Evolutionary conservation across 2,113 vertebrate genomes (phyloP).

Genomic region (Terrapene triunguis): DNA sequence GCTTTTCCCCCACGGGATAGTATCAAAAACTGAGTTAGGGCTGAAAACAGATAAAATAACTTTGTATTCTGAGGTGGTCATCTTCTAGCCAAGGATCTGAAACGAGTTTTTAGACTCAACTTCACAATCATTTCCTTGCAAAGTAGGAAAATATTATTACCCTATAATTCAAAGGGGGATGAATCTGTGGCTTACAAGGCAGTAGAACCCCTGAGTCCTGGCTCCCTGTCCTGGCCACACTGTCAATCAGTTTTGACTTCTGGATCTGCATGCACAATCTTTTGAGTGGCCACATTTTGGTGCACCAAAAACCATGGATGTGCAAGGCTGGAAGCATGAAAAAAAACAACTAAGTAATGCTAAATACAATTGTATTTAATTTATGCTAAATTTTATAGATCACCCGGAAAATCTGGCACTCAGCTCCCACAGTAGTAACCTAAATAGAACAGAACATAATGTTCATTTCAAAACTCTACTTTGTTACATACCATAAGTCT

Average conservation of each 20-base stretch:
- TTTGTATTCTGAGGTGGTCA: not conserved
- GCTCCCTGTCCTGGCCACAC: not conserved
- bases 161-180: not conserved
- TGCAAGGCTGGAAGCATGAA: not conserved
- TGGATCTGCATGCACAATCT: not conserved
- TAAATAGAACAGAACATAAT: not conserved
- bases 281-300: not conserved
- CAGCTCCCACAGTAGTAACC: not conserved
- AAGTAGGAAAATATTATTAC: not conserved
- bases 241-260: not conserved
- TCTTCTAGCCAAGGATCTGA: not conserved
- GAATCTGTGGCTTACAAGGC: not conserved
- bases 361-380: not conserved
- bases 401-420: not conserved
- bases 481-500: not conserved
- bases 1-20: not conserved
- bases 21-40: not conserved
- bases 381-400: not conserved
- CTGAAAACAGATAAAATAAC: not conserved
- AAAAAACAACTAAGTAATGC: not conserved
- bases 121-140: not conserved
- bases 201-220: not conserved
- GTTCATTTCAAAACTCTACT: slow-evolving; percentile 2
- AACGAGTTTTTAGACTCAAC: not conserved
- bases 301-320: not conserved